Base-by-base conservation (phyloP, 2,888 invertebrate genomes). In the Polyploca ridens region DNA sequence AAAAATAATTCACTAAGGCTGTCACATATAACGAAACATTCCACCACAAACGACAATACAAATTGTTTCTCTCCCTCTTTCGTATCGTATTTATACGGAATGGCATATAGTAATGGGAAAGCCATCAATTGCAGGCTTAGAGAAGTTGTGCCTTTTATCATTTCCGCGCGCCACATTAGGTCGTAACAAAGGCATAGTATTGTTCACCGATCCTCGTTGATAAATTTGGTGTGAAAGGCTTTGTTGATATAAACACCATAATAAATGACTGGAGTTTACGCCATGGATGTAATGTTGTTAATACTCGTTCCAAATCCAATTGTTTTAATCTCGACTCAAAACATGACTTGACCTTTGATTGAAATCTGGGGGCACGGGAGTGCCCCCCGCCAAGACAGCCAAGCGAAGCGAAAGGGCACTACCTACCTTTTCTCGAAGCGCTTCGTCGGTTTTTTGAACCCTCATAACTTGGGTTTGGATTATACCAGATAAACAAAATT, bases 71-170 rank as follows among this genome's bases (percentile, higher is more conserved):
- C 19, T 54, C 19, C 54, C 54, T 19, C n/a, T 10, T 19, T 10
- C 6, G 54, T 19, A 8, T 14, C 19, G 19, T 54, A 54, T 54
- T 19, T 19, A 19, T 10, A 16, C 10, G 16, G 54, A 54, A 54
- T 54, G 54, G 54, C 10, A 54, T 54, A 49, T 49, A 5, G 16
- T 49, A 54, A 54, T 54, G 10, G 3, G 54, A 16, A 7, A 54
- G 54, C 54, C 10, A 54, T 54, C 54, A 54, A 54, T 54, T 54
- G 54, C 54, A 54, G 16, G 54, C 16, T 54, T 54, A n/a, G 19
- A 54, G 54, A 19, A 54, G 16, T 49, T 16, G n/a, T n/a, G 54
- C 54, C 19, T 19, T 54, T 10, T 19, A 19, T 54, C 19, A 46
- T 46, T n/a, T 46, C n/a, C 46, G n/a, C 46, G 6, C 46, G 5